Conservation (phyloP, 1,140 invertebrate genomes). For the Trigoniulus corallinus region DNA sequence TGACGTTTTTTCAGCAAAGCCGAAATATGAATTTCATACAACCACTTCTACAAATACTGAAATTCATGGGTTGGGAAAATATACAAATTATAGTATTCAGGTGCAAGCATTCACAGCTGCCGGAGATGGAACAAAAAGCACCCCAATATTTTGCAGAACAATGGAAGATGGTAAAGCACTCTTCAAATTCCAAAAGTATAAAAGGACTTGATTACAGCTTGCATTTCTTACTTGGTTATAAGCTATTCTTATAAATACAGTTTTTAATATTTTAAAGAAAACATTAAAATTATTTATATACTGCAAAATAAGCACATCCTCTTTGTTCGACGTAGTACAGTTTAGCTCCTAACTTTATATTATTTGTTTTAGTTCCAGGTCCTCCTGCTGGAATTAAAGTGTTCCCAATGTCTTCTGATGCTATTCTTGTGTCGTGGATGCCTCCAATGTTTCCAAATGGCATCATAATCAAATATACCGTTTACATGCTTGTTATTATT, state of each 20-base stretch:
- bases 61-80: not conserved
- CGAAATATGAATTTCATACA: not conserved
- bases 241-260: no score
- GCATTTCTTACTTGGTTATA: not conserved
- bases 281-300: no score
- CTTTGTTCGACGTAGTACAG: no score
- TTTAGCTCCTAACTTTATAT: not conserved
- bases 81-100: constrained; percentile 5
- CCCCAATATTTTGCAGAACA: not conserved
- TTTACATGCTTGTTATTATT: constrained; percentile 2
- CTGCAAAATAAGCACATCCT: no score
- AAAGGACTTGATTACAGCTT: not conserved
- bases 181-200: not conserved
- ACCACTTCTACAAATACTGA: not conserved
- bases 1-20: not conserved
- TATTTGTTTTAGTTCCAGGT: constrained; percentile 5
- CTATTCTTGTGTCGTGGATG: constrained; percentile 9
- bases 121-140: not conserved
- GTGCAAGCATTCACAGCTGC: not conserved
- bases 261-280: no score
- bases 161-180: constrained; percentile 2
- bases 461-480: constrained; percentile 7
- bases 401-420: constrained; percentile 5
- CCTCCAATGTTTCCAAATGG: constrained; percentile 9
- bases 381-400: constrained; percentile 9